These are phyloP conservation scores for Alexandromys fortis DNA, from an alignment of 2,113 vertebrate genomes.

Conservation along the genomic window DNA sequence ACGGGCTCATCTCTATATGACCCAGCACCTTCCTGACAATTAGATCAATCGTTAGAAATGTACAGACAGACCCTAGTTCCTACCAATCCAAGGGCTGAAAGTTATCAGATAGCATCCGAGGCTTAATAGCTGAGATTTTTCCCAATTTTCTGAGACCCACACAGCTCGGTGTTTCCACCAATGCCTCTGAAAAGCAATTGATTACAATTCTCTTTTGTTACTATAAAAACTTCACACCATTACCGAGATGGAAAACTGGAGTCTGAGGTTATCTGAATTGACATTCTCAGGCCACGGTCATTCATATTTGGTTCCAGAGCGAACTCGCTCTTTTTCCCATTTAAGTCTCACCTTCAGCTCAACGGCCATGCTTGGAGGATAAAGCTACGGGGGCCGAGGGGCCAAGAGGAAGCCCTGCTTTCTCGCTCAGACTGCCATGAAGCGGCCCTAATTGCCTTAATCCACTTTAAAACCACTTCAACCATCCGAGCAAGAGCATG, in stretches of 20 bases:
- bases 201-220: neutral
- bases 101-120: neutral
- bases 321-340: neutral
- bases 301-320: neutral
- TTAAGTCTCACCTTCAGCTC: neutral
- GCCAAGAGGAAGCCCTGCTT: neutral
- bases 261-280: neutral
- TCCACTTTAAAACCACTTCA: neutral
- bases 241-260: neutral
- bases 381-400: neutral
- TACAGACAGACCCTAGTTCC: neutral
- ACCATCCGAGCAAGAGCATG: neutral
- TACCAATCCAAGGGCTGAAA: neutral
- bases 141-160: neutral
- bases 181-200: neutral
- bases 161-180: neutral
- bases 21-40: neutral
- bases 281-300: neutral
- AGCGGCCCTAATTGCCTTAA: neutral
- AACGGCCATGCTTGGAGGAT: neutral
- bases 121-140: neutral
- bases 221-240: neutral
- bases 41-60: neutral
- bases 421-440: neutral
- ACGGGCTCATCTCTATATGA: neutral